Evolutionary conservation across 2,888 invertebrate species (phyloP).

Genomic region (Phlogophora meticulosa): DNA sequence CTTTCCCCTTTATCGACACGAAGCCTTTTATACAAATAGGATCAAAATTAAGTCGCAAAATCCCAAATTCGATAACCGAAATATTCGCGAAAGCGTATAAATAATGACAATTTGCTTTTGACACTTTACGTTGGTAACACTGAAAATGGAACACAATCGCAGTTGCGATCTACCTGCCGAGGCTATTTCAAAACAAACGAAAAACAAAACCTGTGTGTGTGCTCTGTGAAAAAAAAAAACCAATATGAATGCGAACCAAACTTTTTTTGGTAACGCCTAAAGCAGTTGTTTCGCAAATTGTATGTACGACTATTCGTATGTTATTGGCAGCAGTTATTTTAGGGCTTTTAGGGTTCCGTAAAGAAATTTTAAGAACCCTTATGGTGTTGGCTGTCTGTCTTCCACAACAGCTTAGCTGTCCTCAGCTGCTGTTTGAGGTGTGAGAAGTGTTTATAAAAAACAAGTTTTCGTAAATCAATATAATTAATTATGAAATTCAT

Average conservation of each 20-base stretch:
- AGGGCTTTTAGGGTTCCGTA: not conserved
- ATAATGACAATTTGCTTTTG: conserved; percentile 32
- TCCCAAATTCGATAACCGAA: conserved; percentile 15
- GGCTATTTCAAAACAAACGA: conserved; percentile 34
- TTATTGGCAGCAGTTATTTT: conserved; percentile 45
- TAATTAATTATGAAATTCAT: no score
- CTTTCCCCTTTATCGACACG: conserved; percentile 15
- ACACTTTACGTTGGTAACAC: conserved; percentile 12
- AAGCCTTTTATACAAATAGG: conserved; percentile 17
- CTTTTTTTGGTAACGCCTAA: conserved; percentile 25
- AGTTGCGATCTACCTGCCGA: conserved; percentile 11
- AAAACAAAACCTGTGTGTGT: conserved; percentile 13
- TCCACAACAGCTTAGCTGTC: no score
- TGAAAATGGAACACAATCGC: conserved; percentile 34
- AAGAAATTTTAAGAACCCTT: no score
- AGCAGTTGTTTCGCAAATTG: conserved; percentile 41
- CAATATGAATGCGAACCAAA: conserved; percentile 29
- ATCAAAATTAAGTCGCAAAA: conserved; percentile 14
- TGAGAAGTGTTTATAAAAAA: no score
- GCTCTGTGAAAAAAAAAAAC: conserved; percentile 10
- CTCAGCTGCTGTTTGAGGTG: no score
- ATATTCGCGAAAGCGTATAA: conserved; percentile 19
- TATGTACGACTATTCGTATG: conserved; percentile 6
- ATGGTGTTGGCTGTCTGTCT: no score
- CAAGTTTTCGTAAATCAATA: no score